These are phyloP conservation scores for Leucophenga maculata DNA, from an alignment of 2,888 invertebrate species.

Conservation along the genomic window DNA sequence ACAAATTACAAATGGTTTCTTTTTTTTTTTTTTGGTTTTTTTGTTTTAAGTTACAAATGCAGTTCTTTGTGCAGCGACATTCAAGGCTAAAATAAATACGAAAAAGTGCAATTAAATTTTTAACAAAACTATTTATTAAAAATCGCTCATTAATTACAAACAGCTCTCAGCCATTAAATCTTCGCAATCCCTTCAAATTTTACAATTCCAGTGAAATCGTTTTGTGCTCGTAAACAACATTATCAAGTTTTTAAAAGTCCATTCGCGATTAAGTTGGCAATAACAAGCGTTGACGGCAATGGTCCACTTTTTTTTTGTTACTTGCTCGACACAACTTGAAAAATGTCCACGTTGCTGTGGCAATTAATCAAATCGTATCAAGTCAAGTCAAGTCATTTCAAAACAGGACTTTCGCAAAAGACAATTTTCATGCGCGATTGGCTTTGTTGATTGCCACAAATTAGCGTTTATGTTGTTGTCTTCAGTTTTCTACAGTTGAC, in stretches of 20 bases:
- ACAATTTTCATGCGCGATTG: slow-evolving; percentile 29
- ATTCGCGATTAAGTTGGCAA: slow-evolving; percentile 60
- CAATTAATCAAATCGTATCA: slow-evolving; percentile 53
- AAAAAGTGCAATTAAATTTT: slow-evolving; percentile 56
- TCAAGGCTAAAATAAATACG: slow-evolving; percentile 15
- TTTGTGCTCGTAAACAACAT: slow-evolving; percentile 60
- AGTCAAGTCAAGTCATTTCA: neutral
- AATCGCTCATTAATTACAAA: slow-evolving; percentile 52
- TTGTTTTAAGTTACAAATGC: slow-evolving; percentile 29
- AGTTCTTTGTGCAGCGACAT: slow-evolving; percentile 12
- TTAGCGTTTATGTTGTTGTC: slow-evolving; percentile 19
- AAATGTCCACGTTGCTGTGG: slow-evolving; percentile 12
- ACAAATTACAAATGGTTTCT: slow-evolving; percentile 42
- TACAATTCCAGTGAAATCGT: slow-evolving; percentile 47
- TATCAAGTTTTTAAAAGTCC: slow-evolving; percentile 49
- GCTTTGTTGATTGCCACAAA: slow-evolving; percentile 24
- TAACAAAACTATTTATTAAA: slow-evolving; percentile 45
- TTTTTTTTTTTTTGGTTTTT: slow-evolving; percentile 35
- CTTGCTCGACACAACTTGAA: slow-evolving; percentile 9
- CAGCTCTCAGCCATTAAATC: neutral
- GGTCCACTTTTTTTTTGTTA: slow-evolving; percentile 22
- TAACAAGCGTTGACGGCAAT: slow-evolving; percentile 58
- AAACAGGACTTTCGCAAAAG: slow-evolving; percentile 32
- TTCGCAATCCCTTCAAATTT: neutral
- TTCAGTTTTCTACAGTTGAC: neutral